These are phyloP conservation scores for Amphilophus citrinellus DNA, from an alignment of 2,113 vertebrate genomes.

Conservation along the genomic window DNA sequence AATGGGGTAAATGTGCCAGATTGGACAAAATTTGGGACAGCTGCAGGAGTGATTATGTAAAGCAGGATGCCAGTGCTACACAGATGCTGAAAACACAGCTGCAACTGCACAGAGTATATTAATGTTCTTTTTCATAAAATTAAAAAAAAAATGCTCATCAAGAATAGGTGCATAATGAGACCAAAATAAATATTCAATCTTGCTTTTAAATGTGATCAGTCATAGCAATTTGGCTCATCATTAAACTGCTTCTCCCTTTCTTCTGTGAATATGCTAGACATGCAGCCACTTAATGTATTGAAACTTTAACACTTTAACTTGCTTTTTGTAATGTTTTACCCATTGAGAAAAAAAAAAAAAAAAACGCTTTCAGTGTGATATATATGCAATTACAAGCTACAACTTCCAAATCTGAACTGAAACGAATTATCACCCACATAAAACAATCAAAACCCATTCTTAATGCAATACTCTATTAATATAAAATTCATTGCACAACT, in stretches of 20 bases:
- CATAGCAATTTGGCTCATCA: background rate
- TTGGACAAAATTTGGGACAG: background rate
- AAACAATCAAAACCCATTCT: background rate
- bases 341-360: background rate
- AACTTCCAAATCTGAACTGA: background rate
- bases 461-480: constrained; percentile 6
- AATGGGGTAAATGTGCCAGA: background rate
- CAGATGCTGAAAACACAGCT: background rate
- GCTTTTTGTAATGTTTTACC: background rate
- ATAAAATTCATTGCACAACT: background rate
- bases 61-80: background rate
- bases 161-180: background rate
- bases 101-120: background rate
- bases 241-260: background rate
- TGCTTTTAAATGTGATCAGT: constrained; percentile 1
- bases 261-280: background rate
- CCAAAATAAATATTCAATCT: background rate
- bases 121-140: background rate
- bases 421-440: background rate
- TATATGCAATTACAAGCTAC: background rate
- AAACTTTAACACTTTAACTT: background rate
- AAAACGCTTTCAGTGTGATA: background rate
- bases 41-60: background rate
- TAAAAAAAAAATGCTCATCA: background rate
- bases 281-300: background rate